Evolutionary conservation across 2,797 vertebrate genomes (phyloP).

Genomic region (Vespertilio murinus): DNA sequence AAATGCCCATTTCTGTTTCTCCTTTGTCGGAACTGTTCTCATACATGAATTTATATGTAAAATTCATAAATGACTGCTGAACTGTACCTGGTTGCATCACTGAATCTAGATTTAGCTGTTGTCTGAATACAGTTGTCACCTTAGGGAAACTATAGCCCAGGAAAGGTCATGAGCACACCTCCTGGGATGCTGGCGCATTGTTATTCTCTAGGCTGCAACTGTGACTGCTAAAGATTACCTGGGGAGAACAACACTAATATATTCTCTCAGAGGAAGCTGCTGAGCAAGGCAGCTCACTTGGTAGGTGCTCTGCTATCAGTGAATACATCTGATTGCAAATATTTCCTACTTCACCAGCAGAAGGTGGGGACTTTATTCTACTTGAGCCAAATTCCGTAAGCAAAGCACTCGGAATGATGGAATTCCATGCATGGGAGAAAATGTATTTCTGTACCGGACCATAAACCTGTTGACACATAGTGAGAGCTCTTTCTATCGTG

Average conservation of each 20-base stretch:
- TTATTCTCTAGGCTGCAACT: not conserved
- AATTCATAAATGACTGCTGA: slow-evolving; percentile 43
- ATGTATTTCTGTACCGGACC: not conserved
- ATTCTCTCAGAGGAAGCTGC: not conserved
- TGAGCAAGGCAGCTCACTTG: not conserved
- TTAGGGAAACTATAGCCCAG: not conserved
- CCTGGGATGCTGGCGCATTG: not conserved
- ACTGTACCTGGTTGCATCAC: not conserved
- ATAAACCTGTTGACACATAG: not conserved
- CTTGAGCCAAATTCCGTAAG: not conserved
- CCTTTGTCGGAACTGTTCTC: not conserved
- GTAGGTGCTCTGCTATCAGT: too few species aligned
- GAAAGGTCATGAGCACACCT: slow-evolving; percentile 24
- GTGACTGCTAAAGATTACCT: not conserved
- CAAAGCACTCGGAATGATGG: not conserved
- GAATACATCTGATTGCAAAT: not conserved
- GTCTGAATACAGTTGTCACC: not conserved
- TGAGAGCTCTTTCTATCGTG: not conserved
- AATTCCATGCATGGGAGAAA: not conserved
- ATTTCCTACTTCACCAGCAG: not conserved
- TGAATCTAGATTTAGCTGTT: slow-evolving; percentile 4
- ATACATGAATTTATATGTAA: not conserved
- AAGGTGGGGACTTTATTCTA: not conserved
- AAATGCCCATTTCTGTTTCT: not conserved
- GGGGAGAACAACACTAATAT: not conserved